Base-by-base conservation (phyloP, 1,140 invertebrate species). In the Eumeta japonica region DNA sequence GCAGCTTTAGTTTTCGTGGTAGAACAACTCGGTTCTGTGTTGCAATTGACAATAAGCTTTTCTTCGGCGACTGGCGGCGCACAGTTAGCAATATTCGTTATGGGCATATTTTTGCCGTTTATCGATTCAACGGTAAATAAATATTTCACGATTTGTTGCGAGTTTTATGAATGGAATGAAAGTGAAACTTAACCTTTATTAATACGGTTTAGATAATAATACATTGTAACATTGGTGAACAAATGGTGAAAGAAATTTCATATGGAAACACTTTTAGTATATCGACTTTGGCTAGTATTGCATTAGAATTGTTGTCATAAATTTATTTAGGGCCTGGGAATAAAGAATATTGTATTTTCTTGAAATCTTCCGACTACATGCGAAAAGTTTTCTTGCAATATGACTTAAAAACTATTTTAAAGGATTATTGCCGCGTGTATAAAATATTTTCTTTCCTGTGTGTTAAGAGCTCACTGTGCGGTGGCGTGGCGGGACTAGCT, bases 381-480 rank as follows among this genome's bases (percentile, higher is more conserved):
- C 24, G 14, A 19, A 18, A 10, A 12, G 12, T 30, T 45, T 18
- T 37, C 29, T 43, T 59, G 14, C 35, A n/a, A n/a, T n/a, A 14
- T 40, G 15, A 43, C 11, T 24, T 27, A 41, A 36, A 31, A 39
- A n/a, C 10, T 10, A 16, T 38, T 11, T 12, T 12, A 54, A 43
- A 4, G 12, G 16, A 20, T 12, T 13, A 35, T 28, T 3, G 9
- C 33, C 38, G 14, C 13, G 17, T 14, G 15, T 15, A 24, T 16
- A 33, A 33, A 29, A 27, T 29, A 32, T 33, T 36, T 24, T 72
- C 16, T 54, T 75, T 80, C 75, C 49, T n/a, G n/a, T n/a, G n/a
- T n/a, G n/a, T n/a, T n/a, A n/a, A 92, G 88, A 91, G 91, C 18
- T 92, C 90, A 0, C 65, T 89, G 3, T 73, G 79, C 18, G 92